phyloP scores from a whole-genome alignment of 2,113 vertebrate species.

The Serinus canaria region DNA sequence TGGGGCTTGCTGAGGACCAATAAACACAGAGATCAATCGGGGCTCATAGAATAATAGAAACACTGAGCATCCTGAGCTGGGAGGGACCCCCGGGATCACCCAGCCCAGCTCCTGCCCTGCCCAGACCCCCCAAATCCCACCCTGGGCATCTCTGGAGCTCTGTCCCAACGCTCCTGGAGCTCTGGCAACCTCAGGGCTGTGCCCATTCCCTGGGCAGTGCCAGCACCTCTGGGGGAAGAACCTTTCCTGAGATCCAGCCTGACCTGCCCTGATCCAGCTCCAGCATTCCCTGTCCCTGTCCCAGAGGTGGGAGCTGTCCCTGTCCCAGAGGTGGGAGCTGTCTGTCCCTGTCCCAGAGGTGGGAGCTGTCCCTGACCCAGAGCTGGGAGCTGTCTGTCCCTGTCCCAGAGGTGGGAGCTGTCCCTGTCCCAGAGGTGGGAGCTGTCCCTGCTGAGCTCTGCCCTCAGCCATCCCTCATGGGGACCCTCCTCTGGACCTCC shows the following conservation, averaged over 20 bases:
- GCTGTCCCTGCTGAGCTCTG: neutral
- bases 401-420: too few species aligned
- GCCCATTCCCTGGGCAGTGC: neutral
- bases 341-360: too few species aligned
- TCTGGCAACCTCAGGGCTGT: neutral
- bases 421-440: too few species aligned
- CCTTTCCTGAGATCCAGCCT: neutral
- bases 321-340: too few species aligned
- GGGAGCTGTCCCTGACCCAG: too few species aligned
- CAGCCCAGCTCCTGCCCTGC: neutral
- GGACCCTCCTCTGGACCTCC: too few species aligned
- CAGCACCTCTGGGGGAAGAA: neutral
- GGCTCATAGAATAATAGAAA: neutral
- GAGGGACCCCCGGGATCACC: neutral
- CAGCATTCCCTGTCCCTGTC: neutral
- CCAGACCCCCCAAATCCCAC: neutral
- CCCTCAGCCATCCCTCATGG: neutral
- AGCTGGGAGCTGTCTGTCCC: too few species aligned
- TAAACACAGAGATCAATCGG: neutral
- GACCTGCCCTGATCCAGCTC: accelerated
- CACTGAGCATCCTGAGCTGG: neutral
- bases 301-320: too few species aligned
- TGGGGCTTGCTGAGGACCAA: neutral
- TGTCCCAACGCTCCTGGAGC: neutral
- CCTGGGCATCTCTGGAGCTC: neutral